Base-by-base conservation (phyloP, 2,888 invertebrate genomes). In the Ceraclea dissimilis region DNA sequence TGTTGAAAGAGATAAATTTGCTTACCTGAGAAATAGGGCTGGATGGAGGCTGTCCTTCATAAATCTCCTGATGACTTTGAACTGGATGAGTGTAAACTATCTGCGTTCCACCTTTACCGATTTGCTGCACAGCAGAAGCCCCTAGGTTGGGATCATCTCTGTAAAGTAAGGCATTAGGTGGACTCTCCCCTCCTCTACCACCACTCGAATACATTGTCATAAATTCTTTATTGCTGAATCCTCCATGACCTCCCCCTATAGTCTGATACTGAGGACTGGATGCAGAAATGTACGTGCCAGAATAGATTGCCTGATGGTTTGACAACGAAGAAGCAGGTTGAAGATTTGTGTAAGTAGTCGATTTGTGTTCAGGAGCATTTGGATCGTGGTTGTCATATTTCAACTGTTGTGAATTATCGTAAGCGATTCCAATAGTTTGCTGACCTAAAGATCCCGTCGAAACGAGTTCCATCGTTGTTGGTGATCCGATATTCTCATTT, bases 111-210 rank as follows among this genome's bases (percentile, higher is more conserved):
- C 69, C 67, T 46, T 76, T 72, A 51, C 65, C 65, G 18, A 70
- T 68, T 48, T 70, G 70, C 60, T 79, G 67, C 62, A 82, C 71
- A n/a, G 78, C 79, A 1, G 84, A 80, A 0, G 85, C 82, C 0
- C 82, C 79, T 51, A 86, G 71, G 49, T 84, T 84, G n/a, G 86
- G 85, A 68, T 85, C 85, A 58, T 77, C 77, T 62, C 83, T 81
- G 68, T 82, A 83, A 66, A 83, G 73, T 57, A 82, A 74, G 64
- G 79, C 76, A 2, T 74, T 74, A 4, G 81, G 79, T 17, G 79
- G 79, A 60, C 78, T 74, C 0, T 71, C 76, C 18, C 74, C 71
- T 56, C 68, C 69, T 53, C 65, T 67, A 48, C 65, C 67, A 2
- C 64, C 64, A 20, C 71, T 74, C 52, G 74, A 75, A 68, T 71